phyloP scores from a whole-genome alignment of 23 tunicate genomes.

The Ciona savignyi region DNA sequence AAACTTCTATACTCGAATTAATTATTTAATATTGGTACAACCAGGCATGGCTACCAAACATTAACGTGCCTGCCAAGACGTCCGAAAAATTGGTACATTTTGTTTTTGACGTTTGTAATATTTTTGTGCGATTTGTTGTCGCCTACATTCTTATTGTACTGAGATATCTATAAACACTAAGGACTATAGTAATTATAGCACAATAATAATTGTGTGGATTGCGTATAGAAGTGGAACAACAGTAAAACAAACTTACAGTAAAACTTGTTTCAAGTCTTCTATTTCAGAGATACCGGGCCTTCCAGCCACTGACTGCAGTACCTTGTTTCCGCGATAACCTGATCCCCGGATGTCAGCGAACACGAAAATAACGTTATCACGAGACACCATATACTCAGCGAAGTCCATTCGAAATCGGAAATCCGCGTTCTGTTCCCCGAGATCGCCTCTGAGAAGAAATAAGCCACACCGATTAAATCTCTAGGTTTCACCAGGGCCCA shows the following conservation, averaged over 20 bases:
- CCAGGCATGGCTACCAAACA: no score
- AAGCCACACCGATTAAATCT: no score
- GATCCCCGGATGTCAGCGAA: conserved; percentile 79
- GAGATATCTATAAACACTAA: no score
- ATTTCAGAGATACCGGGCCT: neutral
- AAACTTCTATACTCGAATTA: no score
- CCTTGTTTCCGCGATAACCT: conserved; percentile 38
- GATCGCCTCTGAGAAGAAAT: conserved; percentile 41
- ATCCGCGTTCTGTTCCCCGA: conserved; percentile 58
- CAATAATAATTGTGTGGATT: neutral
- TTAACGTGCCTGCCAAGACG: no score
- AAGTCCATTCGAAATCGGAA: conserved; percentile 43
- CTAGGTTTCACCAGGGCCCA: no score
- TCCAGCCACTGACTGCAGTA: conserved; percentile 22
- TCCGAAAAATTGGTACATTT: no score
- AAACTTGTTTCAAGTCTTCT: neutral
- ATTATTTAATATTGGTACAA: no score
- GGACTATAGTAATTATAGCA: no score
- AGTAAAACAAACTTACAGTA: neutral
- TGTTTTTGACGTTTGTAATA: no score
- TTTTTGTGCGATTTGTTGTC: no score
- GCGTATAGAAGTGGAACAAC: neutral
- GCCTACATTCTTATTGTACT: no score
- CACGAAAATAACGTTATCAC: conserved; percentile 33
- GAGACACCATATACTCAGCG: conserved; percentile 49